Evolutionary conservation across 2,888 invertebrate species (phyloP).

Genomic region (Lasioglossum villosulum): DNA sequence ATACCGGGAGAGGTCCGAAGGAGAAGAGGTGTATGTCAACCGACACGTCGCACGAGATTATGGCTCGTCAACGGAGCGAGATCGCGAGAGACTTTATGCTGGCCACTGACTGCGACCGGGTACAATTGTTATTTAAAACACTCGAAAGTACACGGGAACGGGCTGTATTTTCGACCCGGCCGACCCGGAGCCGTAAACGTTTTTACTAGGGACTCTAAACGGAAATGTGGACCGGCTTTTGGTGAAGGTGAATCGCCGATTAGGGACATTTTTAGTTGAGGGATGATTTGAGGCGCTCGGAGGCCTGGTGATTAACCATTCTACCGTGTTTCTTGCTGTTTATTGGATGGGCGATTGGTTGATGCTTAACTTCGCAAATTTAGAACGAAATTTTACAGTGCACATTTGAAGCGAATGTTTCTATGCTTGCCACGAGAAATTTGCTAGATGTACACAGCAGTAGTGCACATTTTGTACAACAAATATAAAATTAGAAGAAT

Average conservation of each 20-base stretch:
- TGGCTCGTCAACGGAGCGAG: conserved; percentile 66
- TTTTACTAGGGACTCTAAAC: conserved; percentile 22
- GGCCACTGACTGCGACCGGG: conserved; percentile 34
- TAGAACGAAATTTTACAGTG: too few species aligned
- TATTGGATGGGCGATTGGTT: not conserved
- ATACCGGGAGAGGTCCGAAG: conserved; percentile 58
- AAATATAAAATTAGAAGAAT: not conserved
- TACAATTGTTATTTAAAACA: conserved; percentile 56
- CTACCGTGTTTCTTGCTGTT: not conserved
- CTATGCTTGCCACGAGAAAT: too few species aligned
- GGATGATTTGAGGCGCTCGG: not conserved
- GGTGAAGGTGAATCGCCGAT: not conserved
- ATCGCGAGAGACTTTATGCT: conserved; percentile 46
- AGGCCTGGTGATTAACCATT: not conserved
- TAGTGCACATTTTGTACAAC: not conserved
- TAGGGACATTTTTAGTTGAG: conserved; percentile 11
- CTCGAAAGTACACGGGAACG: conserved; percentile 18
- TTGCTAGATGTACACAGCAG: not conserved
- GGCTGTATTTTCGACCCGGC: not conserved
- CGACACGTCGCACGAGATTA: conserved; percentile 56
- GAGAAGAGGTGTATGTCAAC: conserved; percentile 49
- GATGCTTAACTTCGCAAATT: not conserved
- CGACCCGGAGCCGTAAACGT: conserved; percentile 24
- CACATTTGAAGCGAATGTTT: too few species aligned
- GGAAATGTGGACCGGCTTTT: not conserved